Base-by-base conservation (phyloP, 2,797 vertebrate species). In the Esox masquinongy region DNA sequence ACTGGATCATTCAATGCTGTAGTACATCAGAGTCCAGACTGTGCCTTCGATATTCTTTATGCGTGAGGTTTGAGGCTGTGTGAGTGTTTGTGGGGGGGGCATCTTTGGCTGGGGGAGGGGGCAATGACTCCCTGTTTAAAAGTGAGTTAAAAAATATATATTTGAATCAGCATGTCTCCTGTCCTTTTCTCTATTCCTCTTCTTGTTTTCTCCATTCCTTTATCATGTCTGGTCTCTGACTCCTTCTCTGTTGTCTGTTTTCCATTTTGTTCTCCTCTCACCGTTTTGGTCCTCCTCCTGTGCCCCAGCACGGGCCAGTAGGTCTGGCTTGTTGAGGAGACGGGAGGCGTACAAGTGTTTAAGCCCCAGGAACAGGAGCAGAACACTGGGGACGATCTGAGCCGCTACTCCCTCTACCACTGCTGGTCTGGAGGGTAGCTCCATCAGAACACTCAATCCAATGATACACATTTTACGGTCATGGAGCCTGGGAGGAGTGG, bases 391-490 rank as follows among this genome's bases (percentile, higher is more conserved):
- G 19, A 99, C 90, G 24, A 99, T 96, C 91, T 99, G 96, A 7
- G 90, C 92, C 0, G 91, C 95, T 4, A 97, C 95, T 0, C 93
- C 94, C 29, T 96, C 95, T 24, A 99, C 91, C 0, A 94, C 95
- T 0, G 93, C 92, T 0, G 97, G 97, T 53, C 97, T 92, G 73
- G 91, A 94, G 5, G 97, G 96, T 68, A 99, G 90, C 83, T 97
- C 97, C 94, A 99, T 94, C 72, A 99, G 90, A 76, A 98, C 94
- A 47, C 97, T 98, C 78, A 99, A 92, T 69, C 98, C 97, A 34
- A 99, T 97, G 90, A 99, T 97, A 83, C 98, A 99, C 95, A 99
- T 96, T 90, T 98, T 99, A 63, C 97, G 95, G 86, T 99, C 97
- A 15, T 99, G 98, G 67, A 98, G 95, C 73, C 98, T 99, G 87